Evolutionary conservation across 2,113 vertebrate species (phyloP).

Genomic region (Psettodes erumei): DNA sequence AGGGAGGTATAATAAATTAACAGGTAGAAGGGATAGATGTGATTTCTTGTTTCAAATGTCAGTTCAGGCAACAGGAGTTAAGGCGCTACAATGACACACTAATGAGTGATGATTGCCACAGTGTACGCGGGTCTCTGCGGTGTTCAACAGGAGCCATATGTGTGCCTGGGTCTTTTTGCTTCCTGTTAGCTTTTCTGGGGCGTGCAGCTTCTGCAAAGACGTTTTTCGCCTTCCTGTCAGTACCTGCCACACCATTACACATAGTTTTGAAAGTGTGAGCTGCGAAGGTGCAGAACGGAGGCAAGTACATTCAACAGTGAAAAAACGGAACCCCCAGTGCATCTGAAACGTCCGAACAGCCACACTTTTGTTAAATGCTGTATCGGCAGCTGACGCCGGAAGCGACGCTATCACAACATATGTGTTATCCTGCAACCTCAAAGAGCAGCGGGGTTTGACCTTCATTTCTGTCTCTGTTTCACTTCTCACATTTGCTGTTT

Average conservation of each 20-base stretch:
- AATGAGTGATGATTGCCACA: background rate
- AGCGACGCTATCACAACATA: background rate
- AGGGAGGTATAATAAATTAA: no score
- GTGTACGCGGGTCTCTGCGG: background rate
- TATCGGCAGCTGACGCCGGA: background rate
- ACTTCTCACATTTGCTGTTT: background rate
- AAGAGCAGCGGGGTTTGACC: background rate
- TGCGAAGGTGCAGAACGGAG: background rate
- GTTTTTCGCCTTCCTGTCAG: conserved; percentile 44
- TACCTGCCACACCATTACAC: background rate
- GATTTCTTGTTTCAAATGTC: background rate
- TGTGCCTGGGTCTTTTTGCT: conserved; percentile 39
- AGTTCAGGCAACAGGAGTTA: background rate
- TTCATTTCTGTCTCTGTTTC: background rate
- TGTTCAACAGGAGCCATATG: background rate
- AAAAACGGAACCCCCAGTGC: background rate
- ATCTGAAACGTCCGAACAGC: background rate
- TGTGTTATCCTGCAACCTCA: background rate
- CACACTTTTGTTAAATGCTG: background rate
- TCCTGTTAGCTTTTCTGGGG: conserved; percentile 57
- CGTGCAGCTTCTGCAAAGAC: conserved; percentile 1
- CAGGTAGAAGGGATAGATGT: no score
- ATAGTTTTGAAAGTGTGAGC: background rate
- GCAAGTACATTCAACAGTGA: background rate
- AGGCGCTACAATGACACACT: background rate